phyloP scores from a whole-genome alignment of 2,888 invertebrate genomes.

The Pseudococcus viburni region DNA sequence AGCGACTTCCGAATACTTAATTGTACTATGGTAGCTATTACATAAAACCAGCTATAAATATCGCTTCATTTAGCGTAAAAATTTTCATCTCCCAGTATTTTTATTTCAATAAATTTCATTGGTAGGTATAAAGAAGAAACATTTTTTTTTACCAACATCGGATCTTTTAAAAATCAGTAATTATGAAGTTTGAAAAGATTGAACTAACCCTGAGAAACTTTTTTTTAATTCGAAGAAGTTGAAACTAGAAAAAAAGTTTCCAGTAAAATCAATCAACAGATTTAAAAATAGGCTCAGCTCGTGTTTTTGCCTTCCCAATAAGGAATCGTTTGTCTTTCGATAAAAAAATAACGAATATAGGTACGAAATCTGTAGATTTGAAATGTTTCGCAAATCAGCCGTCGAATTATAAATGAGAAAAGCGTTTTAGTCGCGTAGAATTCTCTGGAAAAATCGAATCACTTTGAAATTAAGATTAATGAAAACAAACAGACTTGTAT shows the following conservation, averaged over 20 bases:
- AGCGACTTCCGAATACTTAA: neutral
- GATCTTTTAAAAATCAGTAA: neutral
- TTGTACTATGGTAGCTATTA: neutral
- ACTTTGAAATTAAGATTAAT: neutral
- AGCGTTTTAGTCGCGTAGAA: neutral
- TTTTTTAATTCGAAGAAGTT: too few species aligned
- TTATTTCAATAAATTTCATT: neutral
- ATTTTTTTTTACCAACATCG: too few species aligned
- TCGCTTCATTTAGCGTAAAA: neutral
- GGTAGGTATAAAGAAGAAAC: neutral
- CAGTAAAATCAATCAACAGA: too few species aligned
- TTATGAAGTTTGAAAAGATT: too few species aligned
- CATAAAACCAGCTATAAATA: neutral
- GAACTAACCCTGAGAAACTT: too few species aligned
- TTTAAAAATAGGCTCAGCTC: too few species aligned
- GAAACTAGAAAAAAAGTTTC: too few species aligned
- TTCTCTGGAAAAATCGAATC: constrained; percentile 28
- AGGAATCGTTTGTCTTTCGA: too few species aligned
- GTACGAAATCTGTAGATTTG: too few species aligned
- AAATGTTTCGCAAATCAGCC: neutral
- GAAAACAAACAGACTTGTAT: constrained; percentile 13
- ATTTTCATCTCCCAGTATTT: neutral
- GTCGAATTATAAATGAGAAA: neutral
- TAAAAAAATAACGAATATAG: neutral
- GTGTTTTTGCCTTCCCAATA: too few species aligned